These are phyloP conservation scores for Pseudochirops cupreus DNA, from an alignment of 2,797 vertebrate genomes.

Conservation along the genomic window DNA sequence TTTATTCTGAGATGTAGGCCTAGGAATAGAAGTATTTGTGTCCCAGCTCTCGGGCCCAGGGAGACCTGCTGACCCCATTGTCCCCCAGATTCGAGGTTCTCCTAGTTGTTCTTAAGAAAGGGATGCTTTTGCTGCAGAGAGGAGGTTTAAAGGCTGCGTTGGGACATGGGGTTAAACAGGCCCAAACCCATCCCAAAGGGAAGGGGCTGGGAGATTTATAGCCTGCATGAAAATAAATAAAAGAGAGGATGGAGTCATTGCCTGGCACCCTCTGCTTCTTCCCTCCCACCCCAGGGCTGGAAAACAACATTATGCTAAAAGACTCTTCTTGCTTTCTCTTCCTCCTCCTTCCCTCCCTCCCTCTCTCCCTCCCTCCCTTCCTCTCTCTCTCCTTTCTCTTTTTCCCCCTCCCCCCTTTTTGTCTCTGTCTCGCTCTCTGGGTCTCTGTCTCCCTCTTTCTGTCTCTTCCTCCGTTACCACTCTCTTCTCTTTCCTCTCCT, in stretches of 20 bases:
- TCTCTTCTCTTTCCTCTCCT: too few relatives aligned
- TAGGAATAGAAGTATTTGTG: not conserved
- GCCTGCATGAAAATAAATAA: slow-evolving; percentile 7
- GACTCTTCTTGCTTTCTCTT: not conserved
- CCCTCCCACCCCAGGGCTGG: not conserved
- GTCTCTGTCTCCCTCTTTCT: too few relatives aligned
- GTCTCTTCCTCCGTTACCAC: not conserved
- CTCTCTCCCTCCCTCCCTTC: too few relatives aligned
- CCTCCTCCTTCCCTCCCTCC: not conserved
- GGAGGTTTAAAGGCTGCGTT: not conserved
- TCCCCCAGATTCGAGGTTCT: not conserved
- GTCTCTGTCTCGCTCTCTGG: too few relatives aligned
- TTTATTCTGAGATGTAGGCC: not conserved
- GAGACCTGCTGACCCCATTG: not conserved
- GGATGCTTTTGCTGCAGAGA: not conserved
- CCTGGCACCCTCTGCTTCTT: not conserved
- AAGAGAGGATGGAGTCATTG: not conserved
- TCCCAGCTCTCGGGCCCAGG: not conserved
- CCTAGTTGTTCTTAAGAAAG: not conserved
- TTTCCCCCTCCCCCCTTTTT: too few relatives aligned
- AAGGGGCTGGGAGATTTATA: slow-evolving; percentile 4
- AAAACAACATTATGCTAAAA: not conserved
- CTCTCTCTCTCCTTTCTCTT: too few relatives aligned
- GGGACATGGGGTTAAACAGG: slow-evolving; percentile 7
- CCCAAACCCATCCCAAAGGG: slow-evolving; percentile 1